Percentiles rank a stretch among this genome's conserved stretches.
These are phyloP conservation scores for Nannospalax galili DNA, from an alignment of 2,113 vertebrate genomes.

Conservation along the genomic window DNA sequence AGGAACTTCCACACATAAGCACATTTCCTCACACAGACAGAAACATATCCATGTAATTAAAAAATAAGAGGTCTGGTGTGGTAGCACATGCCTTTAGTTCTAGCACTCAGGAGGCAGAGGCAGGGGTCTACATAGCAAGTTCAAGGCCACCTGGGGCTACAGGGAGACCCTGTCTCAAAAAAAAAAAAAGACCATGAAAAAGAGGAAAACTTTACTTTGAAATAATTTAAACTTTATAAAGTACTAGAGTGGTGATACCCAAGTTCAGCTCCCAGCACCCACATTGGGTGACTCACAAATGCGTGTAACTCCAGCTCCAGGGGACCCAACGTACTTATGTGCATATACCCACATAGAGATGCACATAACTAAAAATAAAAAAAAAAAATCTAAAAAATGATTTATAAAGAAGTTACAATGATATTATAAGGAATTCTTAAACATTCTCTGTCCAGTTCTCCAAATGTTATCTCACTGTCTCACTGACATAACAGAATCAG, in stretches of 20 bases:
- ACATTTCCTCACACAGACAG: too few species aligned
- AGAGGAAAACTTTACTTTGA: slow-evolving; percentile 24
- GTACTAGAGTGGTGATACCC: not conserved
- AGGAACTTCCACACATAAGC: too few species aligned
- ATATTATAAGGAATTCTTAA: slow-evolving; percentile 5
- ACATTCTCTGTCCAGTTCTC: not conserved
- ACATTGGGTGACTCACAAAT: not conserved
- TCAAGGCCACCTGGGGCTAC: too few species aligned
- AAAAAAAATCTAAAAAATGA: not conserved
- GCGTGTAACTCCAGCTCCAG: not conserved
- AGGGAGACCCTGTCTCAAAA: too few species aligned
- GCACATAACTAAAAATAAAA: not conserved
- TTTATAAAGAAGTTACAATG: slow-evolving; percentile 41
- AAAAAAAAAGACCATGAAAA: too few species aligned
- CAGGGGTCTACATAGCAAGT: too few species aligned
- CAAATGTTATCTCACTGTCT: not conserved
- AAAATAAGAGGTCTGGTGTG: too few species aligned
- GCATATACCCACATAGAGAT: not conserved
- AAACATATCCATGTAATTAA: too few species aligned
- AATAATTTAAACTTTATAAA: not conserved
- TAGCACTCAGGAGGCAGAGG: too few species aligned
- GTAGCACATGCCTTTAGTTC: too few species aligned
- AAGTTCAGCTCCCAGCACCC: not conserved
- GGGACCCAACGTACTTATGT: not conserved
- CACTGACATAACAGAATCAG: slow-evolving; percentile 36